phyloP scores from a whole-genome alignment of 2,888 invertebrate species.

The Drosophila kanekoi region DNA sequence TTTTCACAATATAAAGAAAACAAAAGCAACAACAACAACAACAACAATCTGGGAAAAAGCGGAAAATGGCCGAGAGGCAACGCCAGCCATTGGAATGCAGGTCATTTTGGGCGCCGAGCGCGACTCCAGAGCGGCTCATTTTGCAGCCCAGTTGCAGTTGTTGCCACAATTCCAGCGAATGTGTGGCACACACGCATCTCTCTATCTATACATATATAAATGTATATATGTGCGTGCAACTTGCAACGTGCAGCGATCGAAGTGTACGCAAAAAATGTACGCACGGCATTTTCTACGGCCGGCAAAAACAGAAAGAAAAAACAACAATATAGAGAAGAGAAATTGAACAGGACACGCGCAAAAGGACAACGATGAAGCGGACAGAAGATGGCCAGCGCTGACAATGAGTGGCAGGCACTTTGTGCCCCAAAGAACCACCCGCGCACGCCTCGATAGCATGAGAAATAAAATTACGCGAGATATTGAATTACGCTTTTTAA shows the following conservation, averaged over 20 bases:
- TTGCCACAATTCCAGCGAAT: conserved; percentile 15
- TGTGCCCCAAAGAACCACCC: conserved; percentile 50
- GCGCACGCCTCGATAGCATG: conserved; percentile 27
- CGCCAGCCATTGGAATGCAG: conserved; percentile 51
- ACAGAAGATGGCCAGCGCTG: conserved; percentile 12
- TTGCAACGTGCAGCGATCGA: conserved; percentile 39
- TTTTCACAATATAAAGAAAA: conserved; percentile 60
- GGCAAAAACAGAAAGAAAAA: conserved; percentile 33
- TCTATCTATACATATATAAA: background rate
- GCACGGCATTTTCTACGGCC: conserved; percentile 25
- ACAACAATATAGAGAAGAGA: background rate
- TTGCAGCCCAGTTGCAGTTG: conserved; percentile 32
- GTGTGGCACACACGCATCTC: conserved; percentile 15
- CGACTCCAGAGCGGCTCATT: conserved; percentile 39
- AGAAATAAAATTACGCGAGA: conserved; percentile 76
- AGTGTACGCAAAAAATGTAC: conserved; percentile 46
- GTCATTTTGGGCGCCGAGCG: conserved; percentile 45
- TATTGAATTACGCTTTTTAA: conserved; percentile 80
- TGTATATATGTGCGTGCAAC: background rate
- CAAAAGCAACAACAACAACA: conserved; percentile 6
- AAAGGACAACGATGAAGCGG: conserved; percentile 5
- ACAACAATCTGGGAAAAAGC: conserved; percentile 4
- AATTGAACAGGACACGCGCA: conserved; percentile 59
- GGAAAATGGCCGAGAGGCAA: conserved; percentile 29
- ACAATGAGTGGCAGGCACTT: conserved; percentile 74